Evolutionary conservation across 2,888 invertebrate species (phyloP).

Genomic region (Thecophora atra): DNA sequence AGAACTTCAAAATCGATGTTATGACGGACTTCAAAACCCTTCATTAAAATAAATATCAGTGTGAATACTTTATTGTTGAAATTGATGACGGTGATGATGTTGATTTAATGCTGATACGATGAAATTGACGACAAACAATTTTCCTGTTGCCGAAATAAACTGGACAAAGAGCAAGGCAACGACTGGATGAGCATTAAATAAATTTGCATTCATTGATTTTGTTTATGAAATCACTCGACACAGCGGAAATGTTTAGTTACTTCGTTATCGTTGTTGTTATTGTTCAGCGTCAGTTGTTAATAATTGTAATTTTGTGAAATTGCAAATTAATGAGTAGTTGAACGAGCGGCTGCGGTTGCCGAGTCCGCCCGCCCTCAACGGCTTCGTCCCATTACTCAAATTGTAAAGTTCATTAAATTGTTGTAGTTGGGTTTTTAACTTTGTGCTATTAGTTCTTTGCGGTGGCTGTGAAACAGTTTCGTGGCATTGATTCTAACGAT

Average conservation of each 20-base stretch:
- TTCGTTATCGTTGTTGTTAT: constrained; percentile 30
- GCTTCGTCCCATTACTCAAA: neutral
- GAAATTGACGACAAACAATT: too few relatives aligned
- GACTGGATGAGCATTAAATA: constrained; percentile 27
- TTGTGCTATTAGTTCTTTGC: neutral
- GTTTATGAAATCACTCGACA: constrained; percentile 12
- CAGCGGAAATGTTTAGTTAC: constrained; percentile 33
- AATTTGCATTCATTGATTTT: neutral
- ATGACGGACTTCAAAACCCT: too few relatives aligned
- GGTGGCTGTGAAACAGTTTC: neutral
- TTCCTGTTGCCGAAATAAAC: too few relatives aligned
- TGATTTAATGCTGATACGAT: too few relatives aligned
- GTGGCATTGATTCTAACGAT: constrained; percentile 17
- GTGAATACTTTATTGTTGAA: too few relatives aligned
- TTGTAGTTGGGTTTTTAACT: neutral
- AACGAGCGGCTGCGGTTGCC: neutral
- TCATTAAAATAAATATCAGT: too few relatives aligned
- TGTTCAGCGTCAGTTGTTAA: constrained; percentile 20
- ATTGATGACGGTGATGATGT: too few relatives aligned
- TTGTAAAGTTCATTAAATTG: constrained; percentile 9
- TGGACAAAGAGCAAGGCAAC: constrained; percentile 11
- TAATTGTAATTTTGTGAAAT: constrained; percentile 13
- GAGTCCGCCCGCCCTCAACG: too few relatives aligned
- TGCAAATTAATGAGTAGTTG: neutral
- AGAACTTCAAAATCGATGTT: too few relatives aligned